Base-by-base conservation (phyloP, 2,113 vertebrate genomes). In the Aleadryas rufinucha region DNA sequence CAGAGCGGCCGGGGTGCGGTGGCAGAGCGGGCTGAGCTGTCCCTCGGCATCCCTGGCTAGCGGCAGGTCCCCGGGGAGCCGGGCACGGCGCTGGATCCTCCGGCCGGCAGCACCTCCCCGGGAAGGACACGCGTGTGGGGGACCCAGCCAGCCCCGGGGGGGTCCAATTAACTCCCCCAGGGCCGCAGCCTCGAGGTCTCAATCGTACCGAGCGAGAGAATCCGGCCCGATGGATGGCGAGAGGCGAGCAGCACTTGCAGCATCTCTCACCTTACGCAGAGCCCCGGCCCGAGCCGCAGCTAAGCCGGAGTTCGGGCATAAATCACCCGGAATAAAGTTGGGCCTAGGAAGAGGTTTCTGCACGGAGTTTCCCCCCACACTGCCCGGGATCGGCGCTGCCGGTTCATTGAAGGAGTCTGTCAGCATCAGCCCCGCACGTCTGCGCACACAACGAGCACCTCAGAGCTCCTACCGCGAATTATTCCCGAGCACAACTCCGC, bases 391-490 rank as follows among this genome's bases (percentile, higher is more conserved):
- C 74, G 18, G 23, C 47, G 6, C 61, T 10, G 91, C 89, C 54
- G 1, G 6, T 3, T 50, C 81, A 0, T 11, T 13, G 2, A 11
- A 4, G 45, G 35, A 45, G 64, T 2, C 27, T 7, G 33, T 1
- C 59, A 19, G 93, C 81, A 37, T 2, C 71, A 2, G 20, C 23
- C 75, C 75, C 4, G 92, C 85, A 72, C 60, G 17, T 27, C 87
- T 79, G 82, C 49, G 12, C 95, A 37, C 35, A 2, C 65, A 3
- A 0, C 4, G 28, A 42, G 91, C 6, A 0, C 81, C 87, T 42
- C 70, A 0, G 5, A 4, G 8, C 3, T 30, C 27, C 68, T 0
- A 0, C 5, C 45, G 35, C 45, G 3, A 16, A 59, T 57, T 1
- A 10, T 52, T 26, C 54, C 31, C 68, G 1, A 35, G 52, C 90